Evolutionary conservation across 2,888 invertebrate species (phyloP), one percentile per base, ranked within the genome.

Genomic region (Drosophila paramelanica): DNA sequence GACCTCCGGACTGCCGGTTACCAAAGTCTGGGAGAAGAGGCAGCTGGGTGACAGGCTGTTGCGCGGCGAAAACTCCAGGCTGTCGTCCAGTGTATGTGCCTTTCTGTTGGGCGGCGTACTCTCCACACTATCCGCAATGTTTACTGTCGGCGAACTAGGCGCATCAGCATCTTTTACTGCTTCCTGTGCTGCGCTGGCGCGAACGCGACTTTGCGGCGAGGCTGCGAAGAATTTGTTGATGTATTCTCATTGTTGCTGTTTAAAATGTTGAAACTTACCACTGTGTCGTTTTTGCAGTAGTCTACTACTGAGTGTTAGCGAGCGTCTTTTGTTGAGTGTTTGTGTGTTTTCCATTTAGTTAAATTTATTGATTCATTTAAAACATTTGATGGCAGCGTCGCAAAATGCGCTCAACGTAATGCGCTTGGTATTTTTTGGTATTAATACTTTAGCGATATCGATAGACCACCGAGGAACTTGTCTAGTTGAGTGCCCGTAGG

Each of bases 1-100:
- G 2, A 91, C 91, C 27, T 91, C 91, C 0, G 91, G 91, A 57
- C 91, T 91, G 43, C 91, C 88, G 13, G 81, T 86, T 6, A 84
- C 78, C 51, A 91, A 68, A 0, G 91, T 90, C 46, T 91, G 91
- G 0, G 91, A 91, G n/a, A 90, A 82, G 6, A 89, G 55, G 8
- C 80, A 81, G 31, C 79, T 81, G 6, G 91, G 91, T 3, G 91
- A 91, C 20, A 87, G 81, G 27, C 89, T 88, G 0, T 51, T 71
- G 36, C 78, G 81, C 0, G 90, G 91, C 0, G 91, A 90, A 55
- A 87, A 90, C 3, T 89, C 90, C 0, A 88, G 59, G 51, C 90
- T 90, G 25, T 91, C 91, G 59, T 91, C 91, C 31, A 91, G 69
- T 14, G 64, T 81, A 5, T 80, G 61, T 5, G 55, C 52, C 46